Conservation (phyloP, 2,797 vertebrate species). For the Phrynocephalus vlangalii region DNA sequence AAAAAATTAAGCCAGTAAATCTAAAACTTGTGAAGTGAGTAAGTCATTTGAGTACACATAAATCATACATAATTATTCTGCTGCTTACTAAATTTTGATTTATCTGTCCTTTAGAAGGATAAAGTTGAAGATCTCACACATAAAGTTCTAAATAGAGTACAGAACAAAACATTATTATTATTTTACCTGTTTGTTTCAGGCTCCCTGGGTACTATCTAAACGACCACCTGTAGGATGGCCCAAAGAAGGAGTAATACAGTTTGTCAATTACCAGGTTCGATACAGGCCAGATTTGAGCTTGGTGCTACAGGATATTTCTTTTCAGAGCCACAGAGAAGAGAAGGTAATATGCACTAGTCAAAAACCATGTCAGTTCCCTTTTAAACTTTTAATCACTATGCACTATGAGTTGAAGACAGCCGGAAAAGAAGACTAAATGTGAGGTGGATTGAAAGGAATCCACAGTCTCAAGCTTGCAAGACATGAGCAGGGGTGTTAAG, state of each 20-base stretch:
- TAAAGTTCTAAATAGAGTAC: constrained; percentile 4
- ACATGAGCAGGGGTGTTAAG: too few relatives aligned
- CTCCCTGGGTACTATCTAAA: constrained; percentile 65
- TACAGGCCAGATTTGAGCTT: constrained; percentile 64
- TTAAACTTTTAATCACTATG: neutral
- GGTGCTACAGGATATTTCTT: constrained; percentile 68
- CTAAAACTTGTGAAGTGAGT: neutral
- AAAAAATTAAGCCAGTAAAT: neutral
- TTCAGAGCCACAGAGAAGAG: constrained; percentile 68
- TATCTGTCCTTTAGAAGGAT: neutral
- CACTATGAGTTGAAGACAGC: too few relatives aligned
- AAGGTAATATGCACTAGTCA: constrained; percentile 66
- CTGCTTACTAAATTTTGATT: neutral
- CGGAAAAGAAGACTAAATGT: too few relatives aligned
- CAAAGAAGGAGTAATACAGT: constrained; percentile 69
- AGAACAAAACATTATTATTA: constrained; percentile 3
- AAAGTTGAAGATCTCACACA: neutral
- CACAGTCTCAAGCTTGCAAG: too few relatives aligned
- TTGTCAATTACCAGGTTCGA: constrained; percentile 69
- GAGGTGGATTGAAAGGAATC: too few relatives aligned
- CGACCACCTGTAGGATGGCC: constrained; percentile 71
- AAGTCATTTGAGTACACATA: neutral
- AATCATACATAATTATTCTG: neutral
- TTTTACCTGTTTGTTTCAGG: constrained; percentile 61
- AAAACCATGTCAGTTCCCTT: neutral